Evolutionary conservation across 2,113 vertebrate species (phyloP).

Genomic region (Glareola pratincola): DNA sequence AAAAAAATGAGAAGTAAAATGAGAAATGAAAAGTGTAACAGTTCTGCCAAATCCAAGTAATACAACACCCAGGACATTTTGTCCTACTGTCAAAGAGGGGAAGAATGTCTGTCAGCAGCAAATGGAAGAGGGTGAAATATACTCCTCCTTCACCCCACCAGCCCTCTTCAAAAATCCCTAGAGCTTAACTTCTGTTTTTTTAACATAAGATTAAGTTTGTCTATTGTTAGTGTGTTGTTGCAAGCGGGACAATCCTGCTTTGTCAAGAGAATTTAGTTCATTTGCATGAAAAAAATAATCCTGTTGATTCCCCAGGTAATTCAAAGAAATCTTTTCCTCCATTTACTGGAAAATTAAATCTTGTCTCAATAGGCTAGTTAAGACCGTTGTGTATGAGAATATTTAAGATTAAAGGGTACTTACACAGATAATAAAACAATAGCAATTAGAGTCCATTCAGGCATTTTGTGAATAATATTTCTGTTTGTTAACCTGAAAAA

Average conservation of each 20-base stretch:
- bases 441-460: constrained; percentile 81
- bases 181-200: neutral
- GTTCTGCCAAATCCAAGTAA: neutral
- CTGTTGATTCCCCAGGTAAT: neutral
- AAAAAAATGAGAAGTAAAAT: neutral
- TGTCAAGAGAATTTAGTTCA: neutral
- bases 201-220: neutral
- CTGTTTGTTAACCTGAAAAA: constrained; percentile 79
- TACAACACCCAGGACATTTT: neutral
- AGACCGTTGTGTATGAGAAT: neutral
- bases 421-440: constrained; percentile 78
- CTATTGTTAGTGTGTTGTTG: neutral
- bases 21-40: neutral
- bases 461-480: constrained; percentile 80
- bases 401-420: constrained; percentile 61
- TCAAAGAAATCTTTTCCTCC: neutral
- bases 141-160: neutral
- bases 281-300: neutral
- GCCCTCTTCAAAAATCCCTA: neutral
- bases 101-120: neutral
- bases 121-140: neutral
- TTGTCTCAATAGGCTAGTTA: neutral
- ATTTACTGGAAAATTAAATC: neutral
- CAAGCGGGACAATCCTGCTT: neutral
- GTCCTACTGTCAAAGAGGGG: neutral